phyloP scores from a whole-genome alignment of 2,113 vertebrate genomes.

The Drymodes brunneopygia region DNA sequence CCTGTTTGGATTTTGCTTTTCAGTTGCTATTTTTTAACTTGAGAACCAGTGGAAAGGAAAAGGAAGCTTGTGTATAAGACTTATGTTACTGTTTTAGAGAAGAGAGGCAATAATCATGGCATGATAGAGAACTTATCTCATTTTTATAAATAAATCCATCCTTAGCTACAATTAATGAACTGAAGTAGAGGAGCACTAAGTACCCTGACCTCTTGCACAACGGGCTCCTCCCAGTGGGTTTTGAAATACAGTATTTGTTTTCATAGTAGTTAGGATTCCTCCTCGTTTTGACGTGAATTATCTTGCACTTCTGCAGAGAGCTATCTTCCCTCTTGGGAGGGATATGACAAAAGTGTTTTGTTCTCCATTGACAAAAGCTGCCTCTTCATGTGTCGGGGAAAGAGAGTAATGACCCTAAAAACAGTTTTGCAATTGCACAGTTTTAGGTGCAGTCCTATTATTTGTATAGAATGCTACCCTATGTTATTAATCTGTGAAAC shows the following conservation, averaged over 20 bases:
- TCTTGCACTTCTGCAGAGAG: background rate
- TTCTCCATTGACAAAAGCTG: background rate
- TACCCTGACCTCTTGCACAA: conserved; percentile 20
- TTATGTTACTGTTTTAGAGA: background rate
- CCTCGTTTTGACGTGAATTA: background rate
- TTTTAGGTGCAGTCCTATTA: background rate
- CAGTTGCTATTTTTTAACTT: background rate
- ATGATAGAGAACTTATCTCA: background rate
- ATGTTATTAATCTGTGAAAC: background rate
- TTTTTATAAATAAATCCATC: background rate
- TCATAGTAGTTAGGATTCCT: conserved; percentile 42
- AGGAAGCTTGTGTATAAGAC: background rate
- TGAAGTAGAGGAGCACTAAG: background rate
- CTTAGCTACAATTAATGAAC: background rate
- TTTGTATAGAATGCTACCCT: background rate
- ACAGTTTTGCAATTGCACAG: background rate
- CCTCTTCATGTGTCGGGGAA: background rate
- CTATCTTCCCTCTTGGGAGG: background rate
- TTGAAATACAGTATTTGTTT: conserved; percentile 61
- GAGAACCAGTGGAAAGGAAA: background rate
- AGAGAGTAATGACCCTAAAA: background rate
- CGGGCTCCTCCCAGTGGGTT: background rate
- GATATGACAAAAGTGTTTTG: background rate
- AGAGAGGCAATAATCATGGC: background rate
- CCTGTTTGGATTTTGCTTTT: background rate